Conservation (phyloP, 2,888 invertebrate genomes). For the Molorchus minor region DNA sequence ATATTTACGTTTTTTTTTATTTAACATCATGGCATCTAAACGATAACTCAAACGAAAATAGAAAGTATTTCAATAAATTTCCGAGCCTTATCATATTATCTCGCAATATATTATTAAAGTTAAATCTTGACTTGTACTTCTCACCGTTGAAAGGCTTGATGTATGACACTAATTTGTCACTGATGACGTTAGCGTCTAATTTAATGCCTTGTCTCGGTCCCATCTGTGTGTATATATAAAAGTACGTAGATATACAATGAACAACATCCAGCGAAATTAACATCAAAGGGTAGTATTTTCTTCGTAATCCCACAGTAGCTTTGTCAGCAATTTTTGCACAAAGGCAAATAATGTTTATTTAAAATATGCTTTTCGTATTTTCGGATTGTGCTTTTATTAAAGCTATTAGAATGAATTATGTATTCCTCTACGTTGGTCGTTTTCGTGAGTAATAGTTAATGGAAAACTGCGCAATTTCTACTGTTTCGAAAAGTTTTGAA, state of each 20-base stretch:
- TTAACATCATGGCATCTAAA: too few species aligned
- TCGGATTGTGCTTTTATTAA: conserved; percentile 19
- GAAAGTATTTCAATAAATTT: conserved; percentile 19
- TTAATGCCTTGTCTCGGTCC: conserved; percentile 40
- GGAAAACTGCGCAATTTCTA: neutral
- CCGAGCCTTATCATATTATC: conserved; percentile 14
- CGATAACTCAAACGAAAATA: too few species aligned
- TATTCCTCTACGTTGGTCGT: conserved; percentile 5
- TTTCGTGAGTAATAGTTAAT: neutral
- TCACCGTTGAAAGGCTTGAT: conserved; percentile 37
- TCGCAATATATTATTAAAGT: conserved; percentile 37
- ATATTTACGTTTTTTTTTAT: too few species aligned
- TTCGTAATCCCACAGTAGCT: conserved; percentile 18
- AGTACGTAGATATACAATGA: conserved; percentile 23
- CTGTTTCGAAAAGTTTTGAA: too few species aligned
- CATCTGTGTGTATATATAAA: conserved; percentile 33
- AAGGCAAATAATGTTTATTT: conserved; percentile 13
- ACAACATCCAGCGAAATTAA: conserved; percentile 20
- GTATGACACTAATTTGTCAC: conserved; percentile 45
- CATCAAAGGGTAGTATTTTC: conserved; percentile 28
- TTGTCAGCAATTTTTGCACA: conserved; percentile 20
- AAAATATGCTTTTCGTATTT: conserved; percentile 24
- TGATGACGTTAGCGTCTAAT: conserved; percentile 42
- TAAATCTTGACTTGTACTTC: conserved; percentile 37
- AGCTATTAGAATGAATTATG: conserved; percentile 21